Evolutionary conservation across 2,797 vertebrate genomes (phyloP).

Genomic region (Lepus oiostolus): DNA sequence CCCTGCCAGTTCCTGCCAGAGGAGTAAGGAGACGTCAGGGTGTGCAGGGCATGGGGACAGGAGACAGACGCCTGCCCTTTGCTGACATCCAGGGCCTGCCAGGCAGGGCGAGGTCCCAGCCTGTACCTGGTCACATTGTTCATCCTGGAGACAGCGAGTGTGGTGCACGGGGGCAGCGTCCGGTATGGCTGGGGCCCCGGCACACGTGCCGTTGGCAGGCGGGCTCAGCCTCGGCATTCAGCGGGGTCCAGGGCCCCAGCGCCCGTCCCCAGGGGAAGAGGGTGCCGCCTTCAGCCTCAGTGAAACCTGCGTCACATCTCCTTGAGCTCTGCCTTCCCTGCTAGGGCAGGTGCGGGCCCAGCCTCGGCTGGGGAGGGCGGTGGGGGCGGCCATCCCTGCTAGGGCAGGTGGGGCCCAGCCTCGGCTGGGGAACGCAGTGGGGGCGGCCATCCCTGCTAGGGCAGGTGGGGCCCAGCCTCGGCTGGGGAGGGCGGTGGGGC

Average conservation of each 20-base stretch:
- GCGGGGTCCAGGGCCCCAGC: too few relatives aligned
- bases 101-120: background rate
- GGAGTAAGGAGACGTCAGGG: background rate
- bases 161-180: background rate
- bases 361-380: too few relatives aligned
- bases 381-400: background rate
- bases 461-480: background rate
- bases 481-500: too few relatives aligned
- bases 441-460: background rate
- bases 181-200: background rate
- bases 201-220: background rate
- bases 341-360: background rate
- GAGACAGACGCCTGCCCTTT: too few relatives aligned
- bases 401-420: background rate
- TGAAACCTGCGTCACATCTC: background rate
- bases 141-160: too few relatives aligned
- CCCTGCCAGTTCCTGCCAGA: background rate
- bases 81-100: background rate
- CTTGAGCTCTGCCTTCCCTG: background rate
- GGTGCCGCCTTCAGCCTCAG: fast-evolving
- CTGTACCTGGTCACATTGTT: too few relatives aligned
- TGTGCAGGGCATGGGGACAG: background rate
- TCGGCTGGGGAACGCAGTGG: too few relatives aligned
- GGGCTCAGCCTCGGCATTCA: background rate
- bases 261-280: background rate